Conservation (phyloP, 2,888 invertebrate genomes). For the Ectemnius cavifrons region DNA sequence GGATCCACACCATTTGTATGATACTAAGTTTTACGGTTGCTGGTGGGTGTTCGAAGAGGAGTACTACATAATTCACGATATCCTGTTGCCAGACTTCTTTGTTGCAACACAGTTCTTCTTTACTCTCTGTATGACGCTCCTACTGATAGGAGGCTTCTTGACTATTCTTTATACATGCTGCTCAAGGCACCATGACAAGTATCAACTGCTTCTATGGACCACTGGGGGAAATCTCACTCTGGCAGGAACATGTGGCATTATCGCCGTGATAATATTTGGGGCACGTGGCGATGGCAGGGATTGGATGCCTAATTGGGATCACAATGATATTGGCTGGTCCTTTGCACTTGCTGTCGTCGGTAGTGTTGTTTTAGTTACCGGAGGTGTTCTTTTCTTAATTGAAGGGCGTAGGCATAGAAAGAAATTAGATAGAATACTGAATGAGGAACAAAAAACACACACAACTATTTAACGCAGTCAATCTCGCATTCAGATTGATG, state of each 20-base stretch:
- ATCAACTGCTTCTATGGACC: slow-evolving; percentile 86
- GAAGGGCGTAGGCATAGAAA: slow-evolving; percentile 90
- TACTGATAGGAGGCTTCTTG: slow-evolving; percentile 87
- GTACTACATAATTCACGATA: slow-evolving; percentile 95
- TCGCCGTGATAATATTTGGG: slow-evolving; percentile 93
- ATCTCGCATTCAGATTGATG: background rate
- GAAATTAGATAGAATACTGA: slow-evolving; percentile 85
- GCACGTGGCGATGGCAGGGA: slow-evolving; percentile 93
- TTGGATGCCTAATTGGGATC: slow-evolving; percentile 98
- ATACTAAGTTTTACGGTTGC: slow-evolving; percentile 90
- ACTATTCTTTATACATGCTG: slow-evolving; percentile 87
- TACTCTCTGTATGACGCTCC: slow-evolving; percentile 90
- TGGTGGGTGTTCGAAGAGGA: slow-evolving; percentile 99
- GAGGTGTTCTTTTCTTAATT: slow-evolving; percentile 89
- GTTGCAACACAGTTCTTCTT: slow-evolving; percentile 96
- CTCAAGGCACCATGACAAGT: slow-evolving; percentile 87
- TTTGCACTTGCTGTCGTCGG: slow-evolving; percentile 92
- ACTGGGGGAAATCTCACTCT: slow-evolving; percentile 86
- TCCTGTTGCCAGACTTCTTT: slow-evolving; percentile 93
- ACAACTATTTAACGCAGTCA: slow-evolving; percentile 84
- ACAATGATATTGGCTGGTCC: slow-evolving; percentile 96
- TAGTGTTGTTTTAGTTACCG: slow-evolving; percentile 85
- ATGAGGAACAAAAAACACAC: slow-evolving; percentile 84
- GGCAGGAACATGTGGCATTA: slow-evolving; percentile 88
- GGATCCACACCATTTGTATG: slow-evolving; percentile 92